Evolutionary conservation across 2,888 invertebrate genomes (phyloP).

Genomic region (Eristalinus sepulchralis): DNA sequence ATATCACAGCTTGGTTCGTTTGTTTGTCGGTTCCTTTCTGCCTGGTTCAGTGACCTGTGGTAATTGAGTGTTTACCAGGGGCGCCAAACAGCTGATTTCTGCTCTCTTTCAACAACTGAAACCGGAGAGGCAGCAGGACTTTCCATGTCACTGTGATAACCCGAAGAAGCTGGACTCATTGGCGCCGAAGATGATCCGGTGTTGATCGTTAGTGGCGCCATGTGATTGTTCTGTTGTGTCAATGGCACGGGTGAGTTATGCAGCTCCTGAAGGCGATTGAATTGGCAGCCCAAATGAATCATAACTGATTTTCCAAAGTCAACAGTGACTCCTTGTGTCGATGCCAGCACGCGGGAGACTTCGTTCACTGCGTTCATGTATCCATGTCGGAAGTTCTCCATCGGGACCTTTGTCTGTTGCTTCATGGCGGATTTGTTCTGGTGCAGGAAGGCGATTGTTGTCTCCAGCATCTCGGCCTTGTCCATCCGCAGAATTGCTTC

Average conservation of each 20-base stretch:
- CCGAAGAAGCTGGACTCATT: slow-evolving; percentile 78
- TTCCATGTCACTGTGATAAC: slow-evolving; percentile 78
- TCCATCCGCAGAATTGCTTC: slow-evolving; percentile 93
- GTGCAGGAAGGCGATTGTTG: slow-evolving; percentile 86
- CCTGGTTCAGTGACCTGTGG: background rate
- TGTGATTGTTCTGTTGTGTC: slow-evolving; percentile 63
- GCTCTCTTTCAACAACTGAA: slow-evolving; percentile 33
- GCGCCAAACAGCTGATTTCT: slow-evolving; percentile 75
- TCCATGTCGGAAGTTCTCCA: slow-evolving; percentile 91
- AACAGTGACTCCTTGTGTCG: slow-evolving; percentile 92
- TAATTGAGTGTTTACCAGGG: slow-evolving; percentile 75
- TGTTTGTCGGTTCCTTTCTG: background rate
- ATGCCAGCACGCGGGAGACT: slow-evolving; percentile 91
- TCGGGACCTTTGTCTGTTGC: slow-evolving; percentile 77
- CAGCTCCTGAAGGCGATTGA: slow-evolving; percentile 82
- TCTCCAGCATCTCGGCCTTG: slow-evolving; percentile 93
- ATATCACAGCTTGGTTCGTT: slow-evolving; percentile 30
- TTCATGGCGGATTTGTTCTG: slow-evolving; percentile 72
- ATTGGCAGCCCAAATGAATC: slow-evolving; percentile 92
- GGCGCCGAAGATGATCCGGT: slow-evolving; percentile 73
- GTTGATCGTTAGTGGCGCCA: slow-evolving; percentile 62
- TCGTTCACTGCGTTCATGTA: slow-evolving; percentile 94
- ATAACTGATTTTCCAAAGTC: slow-evolving; percentile 92
- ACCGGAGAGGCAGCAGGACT: slow-evolving; percentile 74
- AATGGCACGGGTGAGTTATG: slow-evolving; percentile 21